Evolutionary conservation across 64 coral and sea anemone species (phyloP).

Genomic region (Orbicella faveolata): DNA sequence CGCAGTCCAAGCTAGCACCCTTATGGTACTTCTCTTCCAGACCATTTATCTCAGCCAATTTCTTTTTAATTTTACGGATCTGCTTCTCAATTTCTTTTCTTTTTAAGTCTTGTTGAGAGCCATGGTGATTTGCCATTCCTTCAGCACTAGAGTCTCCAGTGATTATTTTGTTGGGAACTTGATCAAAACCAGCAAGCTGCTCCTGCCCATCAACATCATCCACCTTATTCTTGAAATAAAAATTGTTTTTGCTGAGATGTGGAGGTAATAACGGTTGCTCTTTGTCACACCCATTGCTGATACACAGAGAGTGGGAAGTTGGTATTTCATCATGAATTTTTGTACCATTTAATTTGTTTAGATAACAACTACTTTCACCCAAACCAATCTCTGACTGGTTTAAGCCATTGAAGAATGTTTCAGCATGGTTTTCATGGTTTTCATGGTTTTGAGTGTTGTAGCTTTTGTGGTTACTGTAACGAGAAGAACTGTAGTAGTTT

Average conservation of each 20-base stretch:
- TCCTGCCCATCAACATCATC: neutral
- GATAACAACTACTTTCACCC: slow-evolving; percentile 57
- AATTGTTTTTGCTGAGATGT: neutral
- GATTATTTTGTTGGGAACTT: neutral
- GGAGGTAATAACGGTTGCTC: neutral
- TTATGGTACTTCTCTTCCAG: slow-evolving; percentile 65
- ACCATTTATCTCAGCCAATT: slow-evolving; percentile 75
- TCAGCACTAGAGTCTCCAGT: neutral
- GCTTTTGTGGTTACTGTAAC: slow-evolving; percentile 61
- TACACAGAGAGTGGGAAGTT: neutral
- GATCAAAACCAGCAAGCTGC: slow-evolving; percentile 13
- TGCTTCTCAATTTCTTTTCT: slow-evolving; percentile 86
- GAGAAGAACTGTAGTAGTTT: slow-evolving; percentile 48
- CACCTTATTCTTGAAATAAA: neutral
- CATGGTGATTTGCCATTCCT: neutral
- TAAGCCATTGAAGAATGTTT: slow-evolving; percentile 13
- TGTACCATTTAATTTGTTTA: slow-evolving; percentile 26
- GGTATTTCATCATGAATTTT: slow-evolving; percentile 4
- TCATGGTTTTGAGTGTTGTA: slow-evolving; percentile 57
- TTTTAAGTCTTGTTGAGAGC: neutral
- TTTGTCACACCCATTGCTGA: slow-evolving; percentile 11
- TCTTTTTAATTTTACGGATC: slow-evolving; percentile 91
- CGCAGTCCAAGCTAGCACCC: slow-evolving; percentile 84
- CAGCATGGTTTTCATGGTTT: slow-evolving; percentile 55
- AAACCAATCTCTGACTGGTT: slow-evolving; percentile 64